Percentiles rank a stretch among this genome's conserved stretches.
Conservation (phyloP, 1,140 invertebrate species). For the Trichonephila inaurata region DNA sequence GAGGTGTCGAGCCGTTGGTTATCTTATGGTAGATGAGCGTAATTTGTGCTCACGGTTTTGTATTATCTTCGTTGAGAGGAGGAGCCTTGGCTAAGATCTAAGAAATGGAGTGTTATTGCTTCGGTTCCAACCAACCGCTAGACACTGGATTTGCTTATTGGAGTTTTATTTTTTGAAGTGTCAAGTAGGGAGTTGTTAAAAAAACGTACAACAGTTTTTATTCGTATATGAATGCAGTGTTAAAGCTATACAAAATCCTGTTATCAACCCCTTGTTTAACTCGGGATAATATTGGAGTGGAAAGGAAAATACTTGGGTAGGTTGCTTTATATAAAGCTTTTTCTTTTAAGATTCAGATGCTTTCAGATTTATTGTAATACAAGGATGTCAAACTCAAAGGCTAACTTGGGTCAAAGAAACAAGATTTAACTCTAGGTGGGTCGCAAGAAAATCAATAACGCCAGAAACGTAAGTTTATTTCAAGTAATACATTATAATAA, state of each 20-base stretch:
- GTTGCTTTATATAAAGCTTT: too few species aligned
- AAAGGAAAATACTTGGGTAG: not conserved
- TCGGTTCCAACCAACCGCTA: not conserved
- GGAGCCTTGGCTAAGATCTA: not conserved
- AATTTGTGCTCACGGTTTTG: conserved; percentile 31
- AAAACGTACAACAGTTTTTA: not conserved
- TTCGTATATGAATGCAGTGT: not conserved
- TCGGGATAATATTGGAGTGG: not conserved
- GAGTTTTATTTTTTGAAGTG: not conserved
- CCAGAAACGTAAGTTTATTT: too few species aligned
- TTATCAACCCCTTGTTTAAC: too few species aligned
- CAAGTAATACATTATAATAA: too few species aligned
- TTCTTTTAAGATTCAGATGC: too few species aligned
- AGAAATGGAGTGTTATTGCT: not conserved
- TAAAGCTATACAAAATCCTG: not conserved
- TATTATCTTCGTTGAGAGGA: not conserved
- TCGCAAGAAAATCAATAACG: too few species aligned
- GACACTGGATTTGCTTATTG: not conserved
- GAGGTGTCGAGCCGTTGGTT: not conserved
- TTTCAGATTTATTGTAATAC: too few species aligned
- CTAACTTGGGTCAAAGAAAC: too few species aligned
- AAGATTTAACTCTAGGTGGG: too few species aligned
- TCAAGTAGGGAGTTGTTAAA: not conserved
- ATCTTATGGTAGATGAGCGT: conserved; percentile 34
- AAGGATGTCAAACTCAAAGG: too few species aligned